Conservation (phyloP, 2,113 vertebrate genomes). For the Rhinoderma darwinii region DNA sequence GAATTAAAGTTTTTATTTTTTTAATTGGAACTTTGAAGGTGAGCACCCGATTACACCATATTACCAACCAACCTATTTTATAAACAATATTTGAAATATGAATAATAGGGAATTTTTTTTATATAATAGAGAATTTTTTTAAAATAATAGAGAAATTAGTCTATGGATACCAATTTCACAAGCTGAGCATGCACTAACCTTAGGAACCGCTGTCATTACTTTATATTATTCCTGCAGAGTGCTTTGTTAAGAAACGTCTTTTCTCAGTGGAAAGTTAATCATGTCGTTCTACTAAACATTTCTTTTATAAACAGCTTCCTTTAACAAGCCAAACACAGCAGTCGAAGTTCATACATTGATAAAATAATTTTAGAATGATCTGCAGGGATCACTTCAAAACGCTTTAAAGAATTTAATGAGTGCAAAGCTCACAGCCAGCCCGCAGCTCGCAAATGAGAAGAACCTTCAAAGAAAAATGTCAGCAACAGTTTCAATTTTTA, state of each 20-base stretch:
- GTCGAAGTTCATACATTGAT: constrained; percentile 57
- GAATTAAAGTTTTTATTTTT: background rate
- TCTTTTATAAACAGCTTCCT: constrained; percentile 59
- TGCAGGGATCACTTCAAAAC: constrained; percentile 58
- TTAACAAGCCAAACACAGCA: constrained; percentile 59
- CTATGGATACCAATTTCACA: constrained; percentile 21
- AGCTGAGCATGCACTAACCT: constrained; percentile 34
- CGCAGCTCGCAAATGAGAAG: constrained; percentile 51
- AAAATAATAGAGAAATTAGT: constrained; percentile 1
- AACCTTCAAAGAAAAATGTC: constrained; percentile 58
- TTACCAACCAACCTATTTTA: constrained; percentile 4
- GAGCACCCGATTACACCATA: background rate
- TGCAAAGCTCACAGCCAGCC: constrained; percentile 56
- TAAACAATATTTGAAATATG: constrained; percentile 4
- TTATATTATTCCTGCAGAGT: constrained; percentile 27
- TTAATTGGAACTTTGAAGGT: background rate
- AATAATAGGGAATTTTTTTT: constrained; percentile 13
- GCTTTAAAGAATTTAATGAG: constrained; percentile 60
- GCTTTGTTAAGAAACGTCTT: constrained; percentile 46
- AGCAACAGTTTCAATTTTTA: constrained; percentile 26
- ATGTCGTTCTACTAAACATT: constrained; percentile 55
- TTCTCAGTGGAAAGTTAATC: constrained; percentile 59
- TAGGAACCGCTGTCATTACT: constrained; percentile 23
- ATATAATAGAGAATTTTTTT: too few species aligned
- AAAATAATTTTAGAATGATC: constrained; percentile 56